Conservation (phyloP, 2,888 invertebrate species). For the Ceraclea dissimilis region DNA sequence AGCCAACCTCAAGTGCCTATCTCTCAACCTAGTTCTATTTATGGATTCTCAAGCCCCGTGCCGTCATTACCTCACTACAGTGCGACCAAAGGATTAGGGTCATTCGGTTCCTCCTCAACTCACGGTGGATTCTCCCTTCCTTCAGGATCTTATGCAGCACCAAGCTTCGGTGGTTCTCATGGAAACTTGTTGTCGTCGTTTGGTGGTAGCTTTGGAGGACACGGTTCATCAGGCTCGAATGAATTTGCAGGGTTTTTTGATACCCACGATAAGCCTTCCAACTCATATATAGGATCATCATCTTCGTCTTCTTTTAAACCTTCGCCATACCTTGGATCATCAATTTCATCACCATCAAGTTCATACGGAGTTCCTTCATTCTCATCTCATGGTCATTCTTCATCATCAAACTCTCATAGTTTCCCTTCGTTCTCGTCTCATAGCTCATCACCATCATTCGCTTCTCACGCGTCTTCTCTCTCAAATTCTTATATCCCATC, state of each 20-base stretch:
- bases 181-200: constrained; percentile 19
- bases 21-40: constrained; percentile 37
- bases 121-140: constrained; percentile 24
- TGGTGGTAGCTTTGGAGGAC: constrained; percentile 13
- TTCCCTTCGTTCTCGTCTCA: constrained; percentile 4
- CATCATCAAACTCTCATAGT: constrained; percentile 20
- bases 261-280: constrained; percentile 5
- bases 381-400: constrained; percentile 8
- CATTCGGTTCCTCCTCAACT: constrained; percentile 30
- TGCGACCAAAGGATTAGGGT: constrained; percentile 42
- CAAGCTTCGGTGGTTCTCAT: constrained; percentile 25
- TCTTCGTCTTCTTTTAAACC: constrained; percentile 42
- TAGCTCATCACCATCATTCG: background rate
- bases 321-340: constrained; percentile 41
- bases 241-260: constrained; percentile 19
- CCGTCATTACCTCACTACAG: constrained; percentile 38
- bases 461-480: constrained; percentile 5
- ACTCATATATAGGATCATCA: constrained; percentile 9
- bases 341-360: constrained; percentile 24
- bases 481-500: constrained; percentile 4
- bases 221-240: constrained; percentile 13
- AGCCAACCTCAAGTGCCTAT: constrained; percentile 36
- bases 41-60: constrained; percentile 31
- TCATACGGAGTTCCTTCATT: constrained; percentile 16
- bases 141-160: constrained; percentile 30